Evolutionary conservation across 2,797 vertebrate genomes (phyloP), one percentile per base, ranked within the genome.

Genomic region (Sebastiscus tertius): DNA sequence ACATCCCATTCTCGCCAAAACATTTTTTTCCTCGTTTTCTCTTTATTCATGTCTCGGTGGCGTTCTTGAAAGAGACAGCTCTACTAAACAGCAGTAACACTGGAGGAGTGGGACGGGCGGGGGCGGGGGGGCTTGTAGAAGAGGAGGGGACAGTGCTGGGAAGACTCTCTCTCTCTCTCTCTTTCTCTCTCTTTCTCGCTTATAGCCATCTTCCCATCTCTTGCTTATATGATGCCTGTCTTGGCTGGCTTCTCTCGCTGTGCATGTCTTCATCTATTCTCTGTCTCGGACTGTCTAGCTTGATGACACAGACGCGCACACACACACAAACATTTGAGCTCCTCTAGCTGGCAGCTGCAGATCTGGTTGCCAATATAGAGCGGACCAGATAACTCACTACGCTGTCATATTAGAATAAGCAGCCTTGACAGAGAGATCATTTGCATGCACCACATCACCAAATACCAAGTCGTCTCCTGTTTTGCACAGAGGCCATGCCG

Each of bases 401-500:
- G 80, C 94, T 94, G 94, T 94, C 93, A 94, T 95, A 95, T 95
- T 95, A 94, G 94, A 95, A 95, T 94, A 94, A 95, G 94, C 92
- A 93, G 93, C 87, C 91, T 90, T 95, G 94, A 95, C 94, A 94
- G 93, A 92, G 87, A 90, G 92, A 95, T 96, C 94, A 96, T 96
- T 95, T 95, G 94, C 94, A 95, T 95, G 94, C 90, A 87, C 88
- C 92, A 88, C 92, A 90, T 94, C 89, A 82, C 93, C 93, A 93
- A 94, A 93, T 88, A 92, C 92, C 89, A 83, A 92, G 91, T 88
- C 84, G 60, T 93, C 94, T 93, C 75, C 89, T 90, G 88, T 92
- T 94, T 90, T 90, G 88, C 87, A 91, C 84, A 81, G 90, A 81
- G 88, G 90, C 90, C 88, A 75, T 84, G 81, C 67, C 82, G 72